phyloP scores from a whole-genome alignment of 2,113 vertebrate genomes.

The Chroicocephalus ridibundus region DNA sequence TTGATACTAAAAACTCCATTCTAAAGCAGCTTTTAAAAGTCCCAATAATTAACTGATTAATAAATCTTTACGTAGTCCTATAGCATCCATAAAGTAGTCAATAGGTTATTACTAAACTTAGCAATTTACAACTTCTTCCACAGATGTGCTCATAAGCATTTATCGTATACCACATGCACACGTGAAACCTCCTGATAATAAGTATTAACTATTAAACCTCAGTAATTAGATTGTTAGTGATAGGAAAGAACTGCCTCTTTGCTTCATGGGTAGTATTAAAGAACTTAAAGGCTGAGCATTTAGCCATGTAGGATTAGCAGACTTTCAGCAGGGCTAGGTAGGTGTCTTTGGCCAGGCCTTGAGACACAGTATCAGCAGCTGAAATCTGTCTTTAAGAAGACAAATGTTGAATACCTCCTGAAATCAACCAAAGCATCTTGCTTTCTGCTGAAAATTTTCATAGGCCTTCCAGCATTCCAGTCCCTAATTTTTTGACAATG shows the following conservation, averaged over 20 bases:
- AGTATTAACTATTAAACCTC: neutral
- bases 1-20: neutral
- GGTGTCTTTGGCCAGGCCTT: neutral
- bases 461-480: neutral
- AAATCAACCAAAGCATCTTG: neutral
- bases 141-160: neutral
- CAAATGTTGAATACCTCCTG: neutral
- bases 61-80: neutral
- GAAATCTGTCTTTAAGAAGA: neutral
- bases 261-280: neutral
- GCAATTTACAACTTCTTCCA: neutral
- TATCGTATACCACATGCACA: neutral
- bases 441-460: neutral
- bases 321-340: neutral
- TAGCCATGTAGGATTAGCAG: neutral
- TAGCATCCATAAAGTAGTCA: neutral
- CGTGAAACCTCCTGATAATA: neutral
- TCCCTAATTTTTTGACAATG: neutral
- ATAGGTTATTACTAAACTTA: neutral
- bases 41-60: neutral
- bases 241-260: neutral
- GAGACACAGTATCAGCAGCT: neutral
- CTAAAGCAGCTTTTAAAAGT: neutral
- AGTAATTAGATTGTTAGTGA: neutral
- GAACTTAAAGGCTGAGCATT: neutral